A percentile compares a stretch with the other conserved stretches of the same genome.
These are phyloP conservation scores for Drosophila sucinea DNA, from an alignment of 1,140 invertebrate species.

Conservation along the genomic window DNA sequence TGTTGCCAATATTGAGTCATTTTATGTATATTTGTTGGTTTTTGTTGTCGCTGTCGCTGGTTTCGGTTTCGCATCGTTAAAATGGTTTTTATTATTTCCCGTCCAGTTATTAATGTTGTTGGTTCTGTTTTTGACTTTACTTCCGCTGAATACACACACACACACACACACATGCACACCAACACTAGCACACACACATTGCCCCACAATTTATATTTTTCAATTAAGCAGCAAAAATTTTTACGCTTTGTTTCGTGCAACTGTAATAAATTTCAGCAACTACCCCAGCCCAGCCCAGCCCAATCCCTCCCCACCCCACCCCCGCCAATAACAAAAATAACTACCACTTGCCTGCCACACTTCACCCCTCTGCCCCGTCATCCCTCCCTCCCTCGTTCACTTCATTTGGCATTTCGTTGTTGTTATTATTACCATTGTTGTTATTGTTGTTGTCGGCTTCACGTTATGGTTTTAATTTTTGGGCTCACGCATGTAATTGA, in stretches of 20 bases:
- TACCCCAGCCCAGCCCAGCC: too few relatives aligned
- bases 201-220: conserved; percentile 75
- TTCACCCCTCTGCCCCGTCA: neutral
- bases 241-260: conserved; percentile 78
- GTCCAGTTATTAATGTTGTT: conserved; percentile 12
- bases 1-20: conserved; percentile 54
- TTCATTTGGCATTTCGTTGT: conserved; percentile 68
- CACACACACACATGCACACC: conserved; percentile 10
- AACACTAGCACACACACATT: conserved; percentile 2
- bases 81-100: conserved; percentile 75
- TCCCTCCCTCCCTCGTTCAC: conserved; percentile 42
- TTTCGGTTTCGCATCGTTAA: conserved; percentile 57
- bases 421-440: conserved; percentile 26
- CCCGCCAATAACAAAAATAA: conserved; percentile 7
- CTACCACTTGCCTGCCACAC: neutral
- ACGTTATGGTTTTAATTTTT: conserved; percentile 73
- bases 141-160: conserved; percentile 49
- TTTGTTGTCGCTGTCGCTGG: conserved; percentile 43
- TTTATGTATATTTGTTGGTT: conserved; percentile 62
- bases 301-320: neutral
- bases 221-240: conserved; percentile 79
- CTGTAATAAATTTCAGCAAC: conserved; percentile 77
- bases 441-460: conserved; percentile 38
- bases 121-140: conserved; percentile 12
- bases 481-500: conserved; percentile 69